Evolutionary conservation across 1,140 invertebrate species (phyloP).

Genomic region (Drosophila mauritiana): DNA sequence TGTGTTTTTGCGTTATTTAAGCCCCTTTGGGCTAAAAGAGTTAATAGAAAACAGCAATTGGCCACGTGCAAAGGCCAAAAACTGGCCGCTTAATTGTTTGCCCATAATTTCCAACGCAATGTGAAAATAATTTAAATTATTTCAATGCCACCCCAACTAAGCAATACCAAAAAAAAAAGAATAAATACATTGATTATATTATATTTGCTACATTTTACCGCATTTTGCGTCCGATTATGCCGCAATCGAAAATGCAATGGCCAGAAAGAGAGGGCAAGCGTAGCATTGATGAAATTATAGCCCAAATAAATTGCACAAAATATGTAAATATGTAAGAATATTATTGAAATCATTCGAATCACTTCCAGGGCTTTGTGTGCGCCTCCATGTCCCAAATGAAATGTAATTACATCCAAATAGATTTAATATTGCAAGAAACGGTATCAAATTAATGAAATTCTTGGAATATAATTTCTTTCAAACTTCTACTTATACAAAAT

Average conservation of each 20-base stretch:
- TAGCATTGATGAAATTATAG: slow-evolving; percentile 30
- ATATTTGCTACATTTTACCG: slow-evolving; percentile 38
- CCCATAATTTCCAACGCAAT: slow-evolving; percentile 48
- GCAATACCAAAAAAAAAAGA: neutral
- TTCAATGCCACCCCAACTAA: slow-evolving; percentile 38
- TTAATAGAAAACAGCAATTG: slow-evolving; percentile 57
- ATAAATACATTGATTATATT: slow-evolving; percentile 28
- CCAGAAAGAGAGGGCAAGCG: neutral
- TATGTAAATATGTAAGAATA: slow-evolving; percentile 10
- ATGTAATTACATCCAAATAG: neutral
- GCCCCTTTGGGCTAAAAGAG: slow-evolving; percentile 35
- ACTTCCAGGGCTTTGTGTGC: neutral
- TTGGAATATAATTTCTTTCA: no score
- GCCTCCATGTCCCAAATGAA: neutral
- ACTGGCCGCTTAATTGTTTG: slow-evolving; percentile 48
- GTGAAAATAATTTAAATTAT: slow-evolving; percentile 50
- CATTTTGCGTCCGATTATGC: slow-evolving; percentile 39
- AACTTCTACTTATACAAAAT: neutral
- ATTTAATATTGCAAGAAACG: no score
- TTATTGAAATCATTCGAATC: slow-evolving; percentile 9
- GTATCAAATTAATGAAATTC: no score
- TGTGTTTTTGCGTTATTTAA: slow-evolving; percentile 27
- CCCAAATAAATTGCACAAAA: slow-evolving; percentile 17
- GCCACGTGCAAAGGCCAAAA: slow-evolving; percentile 15
- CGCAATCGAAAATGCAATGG: slow-evolving; percentile 37